Percentiles rank a stretch among this genome's conserved stretches.
These are phyloP conservation scores for Musca vetustissima DNA, from an alignment of 1,140 invertebrate species.

Conservation along the genomic window DNA sequence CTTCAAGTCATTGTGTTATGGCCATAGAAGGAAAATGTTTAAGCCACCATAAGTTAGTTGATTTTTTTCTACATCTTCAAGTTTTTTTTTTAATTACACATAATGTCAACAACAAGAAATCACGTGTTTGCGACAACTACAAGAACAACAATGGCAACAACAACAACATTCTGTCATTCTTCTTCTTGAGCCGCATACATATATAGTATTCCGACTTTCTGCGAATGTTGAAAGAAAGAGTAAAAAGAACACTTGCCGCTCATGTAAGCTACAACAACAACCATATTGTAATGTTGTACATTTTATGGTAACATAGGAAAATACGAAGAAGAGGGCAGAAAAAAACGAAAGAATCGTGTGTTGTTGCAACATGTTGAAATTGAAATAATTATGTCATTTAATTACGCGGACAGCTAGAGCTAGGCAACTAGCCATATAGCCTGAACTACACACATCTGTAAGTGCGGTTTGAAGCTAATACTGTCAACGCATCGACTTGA, in stretches of 20 bases:
- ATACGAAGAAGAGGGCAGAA: no score
- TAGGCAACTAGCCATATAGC: conserved; percentile 24
- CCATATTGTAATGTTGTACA: no score
- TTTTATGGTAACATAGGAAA: no score
- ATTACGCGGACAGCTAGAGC: conserved; percentile 52
- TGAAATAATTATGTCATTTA: conserved; percentile 57
- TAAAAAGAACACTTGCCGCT: no score
- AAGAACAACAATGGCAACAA: conserved; percentile 16
- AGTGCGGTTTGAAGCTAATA: not conserved
- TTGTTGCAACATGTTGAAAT: conserved; percentile 33
- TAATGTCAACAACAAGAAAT: conserved; percentile 23
- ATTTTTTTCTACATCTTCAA: no score
- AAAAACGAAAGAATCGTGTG: no score
- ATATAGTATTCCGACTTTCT: not conserved
- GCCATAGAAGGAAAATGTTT: not conserved
- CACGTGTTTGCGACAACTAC: conserved; percentile 23
- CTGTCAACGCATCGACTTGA: conserved; percentile 5
- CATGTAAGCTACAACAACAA: no score
- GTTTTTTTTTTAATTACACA: conserved; percentile 21
- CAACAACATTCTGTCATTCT: conserved; percentile 11
- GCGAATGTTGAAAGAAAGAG: no score
- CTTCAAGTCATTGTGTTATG: not conserved
- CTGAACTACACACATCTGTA: not conserved
- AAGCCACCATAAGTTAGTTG: no score
- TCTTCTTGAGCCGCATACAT: not conserved